Percentiles rank a stretch among this genome's conserved stretches.
These are phyloP conservation scores for Globodera rostochiensis DNA, from an alignment of 1,140 invertebrate species.

Conservation along the genomic window DNA sequence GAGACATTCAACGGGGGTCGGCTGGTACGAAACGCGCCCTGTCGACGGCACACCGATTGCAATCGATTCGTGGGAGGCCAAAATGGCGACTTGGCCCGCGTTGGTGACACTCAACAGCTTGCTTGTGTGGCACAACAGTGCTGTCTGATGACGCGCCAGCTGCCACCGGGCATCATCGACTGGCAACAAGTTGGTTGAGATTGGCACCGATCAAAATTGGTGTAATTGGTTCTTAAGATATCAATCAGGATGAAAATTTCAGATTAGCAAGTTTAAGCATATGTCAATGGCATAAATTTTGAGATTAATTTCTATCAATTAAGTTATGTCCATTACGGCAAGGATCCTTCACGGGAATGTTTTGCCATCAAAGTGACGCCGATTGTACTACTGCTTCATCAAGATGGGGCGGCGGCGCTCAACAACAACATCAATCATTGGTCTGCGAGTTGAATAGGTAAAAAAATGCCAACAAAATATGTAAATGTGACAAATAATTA, in stretches of 20 bases:
- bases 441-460: constrained; percentile 11
- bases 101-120: constrained; percentile 17
- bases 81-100: not conserved
- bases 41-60: constrained; percentile 17
- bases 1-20: not conserved
- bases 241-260: not conserved
- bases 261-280: too few relatives aligned
- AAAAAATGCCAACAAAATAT: not conserved
- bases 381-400: not conserved
- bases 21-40: not conserved
- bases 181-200: constrained; percentile 14
- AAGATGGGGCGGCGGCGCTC: not conserved
- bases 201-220: not conserved
- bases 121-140: constrained; percentile 10
- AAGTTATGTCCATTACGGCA: constrained; percentile 2
- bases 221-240: not conserved
- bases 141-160: constrained; percentile 17
- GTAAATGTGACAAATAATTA: not conserved
- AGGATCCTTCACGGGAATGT: constrained; percentile 12
- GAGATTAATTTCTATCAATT: too few relatives aligned
- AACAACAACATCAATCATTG: not conserved
- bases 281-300: too few relatives aligned
- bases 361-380: not conserved
- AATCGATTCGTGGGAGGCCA: constrained; percentile 13
- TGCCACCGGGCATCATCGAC: constrained; percentile 20